phyloP scores from a whole-genome alignment of 92 coral and sea anemone genomes.

The Palythoa grandis region DNA sequence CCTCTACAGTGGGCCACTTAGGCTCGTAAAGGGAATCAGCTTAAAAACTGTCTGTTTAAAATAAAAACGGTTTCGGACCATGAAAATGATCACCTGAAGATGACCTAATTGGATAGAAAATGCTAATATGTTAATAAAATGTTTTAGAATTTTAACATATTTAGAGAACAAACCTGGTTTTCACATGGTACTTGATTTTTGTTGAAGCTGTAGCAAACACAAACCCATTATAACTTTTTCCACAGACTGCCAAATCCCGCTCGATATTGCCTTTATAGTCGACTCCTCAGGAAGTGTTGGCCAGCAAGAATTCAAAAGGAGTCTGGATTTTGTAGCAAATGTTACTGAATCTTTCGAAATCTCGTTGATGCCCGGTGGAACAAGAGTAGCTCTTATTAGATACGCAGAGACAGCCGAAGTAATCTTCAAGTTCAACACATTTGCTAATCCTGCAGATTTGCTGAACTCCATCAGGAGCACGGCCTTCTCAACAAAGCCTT shows the following conservation, averaged over 20 bases:
- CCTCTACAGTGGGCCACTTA: no score
- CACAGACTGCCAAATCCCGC: constrained; percentile 68
- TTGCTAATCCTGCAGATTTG: constrained; percentile 50
- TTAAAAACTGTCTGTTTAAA: no score
- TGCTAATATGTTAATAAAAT: no score
- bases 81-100: no score
- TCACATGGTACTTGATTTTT: no score
- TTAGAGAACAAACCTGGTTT: no score
- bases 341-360: constrained; percentile 60
- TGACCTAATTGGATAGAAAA: no score
- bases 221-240: not conserved
- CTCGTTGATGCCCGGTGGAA: constrained; percentile 40
- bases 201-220: not conserved
- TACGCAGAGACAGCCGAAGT: constrained; percentile 45
- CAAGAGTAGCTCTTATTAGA: constrained; percentile 69
- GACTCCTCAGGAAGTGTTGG: constrained; percentile 74
- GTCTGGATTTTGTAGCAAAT: constrained; percentile 55
- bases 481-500: constrained; percentile 6
- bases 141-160: no score
- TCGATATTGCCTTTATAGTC: constrained; percentile 66
- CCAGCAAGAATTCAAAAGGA: constrained; percentile 27
- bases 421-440: constrained; percentile 59
- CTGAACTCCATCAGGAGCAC: constrained; percentile 46
- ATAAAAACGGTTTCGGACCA: no score
- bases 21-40: no score